phyloP scores from a whole-genome alignment of 2,888 invertebrate genomes.

The Scaeva pyrastri region DNA sequence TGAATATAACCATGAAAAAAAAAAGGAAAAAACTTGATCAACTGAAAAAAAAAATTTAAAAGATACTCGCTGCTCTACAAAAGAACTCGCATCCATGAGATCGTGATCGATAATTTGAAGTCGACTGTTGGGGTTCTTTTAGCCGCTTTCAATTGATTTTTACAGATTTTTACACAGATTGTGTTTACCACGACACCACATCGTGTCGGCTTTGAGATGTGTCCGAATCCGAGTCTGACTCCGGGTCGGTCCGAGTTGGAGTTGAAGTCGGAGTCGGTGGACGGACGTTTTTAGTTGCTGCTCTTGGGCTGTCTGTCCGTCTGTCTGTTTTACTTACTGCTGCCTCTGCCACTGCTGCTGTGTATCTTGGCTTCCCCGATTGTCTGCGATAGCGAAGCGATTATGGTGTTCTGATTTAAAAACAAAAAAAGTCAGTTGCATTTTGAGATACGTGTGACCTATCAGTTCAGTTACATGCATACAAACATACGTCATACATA shows the following conservation, averaged over 20 bases:
- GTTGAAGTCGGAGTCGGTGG: neutral
- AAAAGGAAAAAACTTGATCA: conserved; percentile 20
- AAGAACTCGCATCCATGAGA: conserved; percentile 48
- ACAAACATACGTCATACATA: neutral
- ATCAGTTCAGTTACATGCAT: conserved; percentile 46
- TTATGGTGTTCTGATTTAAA: conserved; percentile 63
- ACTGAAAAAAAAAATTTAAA: conserved; percentile 17
- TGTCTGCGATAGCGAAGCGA: conserved; percentile 48
- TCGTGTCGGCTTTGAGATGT: conserved; percentile 52
- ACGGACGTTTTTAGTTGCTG: conserved; percentile 8
- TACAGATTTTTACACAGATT: conserved; percentile 73
- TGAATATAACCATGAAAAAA: too few species aligned
- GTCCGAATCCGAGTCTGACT: neutral
- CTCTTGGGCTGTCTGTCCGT: conserved; percentile 29
- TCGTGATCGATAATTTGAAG: conserved; percentile 75
- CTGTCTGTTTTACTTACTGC: conserved; percentile 36
- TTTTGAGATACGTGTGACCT: conserved; percentile 70
- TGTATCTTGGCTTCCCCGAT: conserved; percentile 8
- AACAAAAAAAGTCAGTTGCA: conserved; percentile 52
- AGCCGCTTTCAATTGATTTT: conserved; percentile 73
- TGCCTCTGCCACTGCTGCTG: conserved; percentile 11
- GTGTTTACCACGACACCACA: conserved; percentile 64
- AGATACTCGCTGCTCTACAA: neutral
- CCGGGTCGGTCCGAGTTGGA: conserved; percentile 19
- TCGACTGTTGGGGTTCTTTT: conserved; percentile 65